Percentiles rank a stretch among this genome's conserved stretches.
These are phyloP conservation scores for Centropus bengalensis DNA, from an alignment of 2,113 vertebrate species.

Conservation along the genomic window DNA sequence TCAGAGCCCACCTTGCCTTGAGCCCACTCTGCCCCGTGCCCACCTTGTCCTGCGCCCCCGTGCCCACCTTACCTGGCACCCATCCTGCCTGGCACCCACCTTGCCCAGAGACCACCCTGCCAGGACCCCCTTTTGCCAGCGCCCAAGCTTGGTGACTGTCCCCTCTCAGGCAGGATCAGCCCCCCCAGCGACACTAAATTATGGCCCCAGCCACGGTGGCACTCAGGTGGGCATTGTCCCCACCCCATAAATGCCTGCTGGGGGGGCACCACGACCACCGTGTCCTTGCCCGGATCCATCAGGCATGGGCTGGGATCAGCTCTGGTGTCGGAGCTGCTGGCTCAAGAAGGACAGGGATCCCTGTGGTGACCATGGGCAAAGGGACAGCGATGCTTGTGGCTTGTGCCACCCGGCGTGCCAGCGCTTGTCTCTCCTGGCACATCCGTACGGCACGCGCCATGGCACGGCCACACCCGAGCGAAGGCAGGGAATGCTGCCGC, in stretches of 20 bases:
- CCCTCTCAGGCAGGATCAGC: neutral
- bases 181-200: neutral
- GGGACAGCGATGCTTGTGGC: neutral
- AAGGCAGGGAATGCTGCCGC: neutral
- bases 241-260: neutral
- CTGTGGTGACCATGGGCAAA: neutral
- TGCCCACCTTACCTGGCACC: too few relatives aligned
- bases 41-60: neutral
- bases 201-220: neutral
- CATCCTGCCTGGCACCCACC: too few relatives aligned
- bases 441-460: too few relatives aligned
- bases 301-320: too few relatives aligned
- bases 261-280: rapidly evolving
- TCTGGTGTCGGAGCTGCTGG: neutral
- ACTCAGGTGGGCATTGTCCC: neutral
- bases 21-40: too few relatives aligned
- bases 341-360: neutral
- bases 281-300: neutral
- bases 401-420: neutral
- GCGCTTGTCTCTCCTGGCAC: neutral
- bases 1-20: too few relatives aligned
- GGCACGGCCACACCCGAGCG: neutral
- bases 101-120: too few relatives aligned
- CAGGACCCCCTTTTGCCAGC: neutral
- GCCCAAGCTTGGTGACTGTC: neutral